phyloP scores from a whole-genome alignment of 2,113 vertebrate genomes.

The Globicephala melas region DNA sequence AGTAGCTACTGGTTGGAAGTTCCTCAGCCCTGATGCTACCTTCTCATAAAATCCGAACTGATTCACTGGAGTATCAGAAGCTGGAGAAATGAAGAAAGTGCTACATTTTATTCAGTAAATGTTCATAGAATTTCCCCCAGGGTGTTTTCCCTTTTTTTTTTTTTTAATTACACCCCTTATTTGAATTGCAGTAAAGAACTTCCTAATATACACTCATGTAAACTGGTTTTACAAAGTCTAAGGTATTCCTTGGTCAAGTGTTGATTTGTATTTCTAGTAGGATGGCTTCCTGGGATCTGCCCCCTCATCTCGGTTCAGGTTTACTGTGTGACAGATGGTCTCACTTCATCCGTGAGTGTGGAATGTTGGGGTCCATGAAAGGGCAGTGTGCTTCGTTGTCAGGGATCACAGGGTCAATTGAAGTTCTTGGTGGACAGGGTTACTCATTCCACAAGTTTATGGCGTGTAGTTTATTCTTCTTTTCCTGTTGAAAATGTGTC shows the following conservation, averaged over 20 bases:
- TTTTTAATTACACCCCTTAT: neutral
- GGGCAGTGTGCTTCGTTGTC: neutral
- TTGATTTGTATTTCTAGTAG: neutral
- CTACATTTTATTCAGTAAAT: neutral
- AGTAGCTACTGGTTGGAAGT: neutral
- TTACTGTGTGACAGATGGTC: neutral
- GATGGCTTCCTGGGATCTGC: neutral
- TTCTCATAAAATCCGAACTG: neutral
- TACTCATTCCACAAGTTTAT: slow-evolving; percentile 55
- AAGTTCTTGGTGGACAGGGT: slow-evolving; percentile 42
- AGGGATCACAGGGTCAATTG: neutral
- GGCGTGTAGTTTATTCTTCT: slow-evolving; percentile 49
- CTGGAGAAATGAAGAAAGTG: neutral
- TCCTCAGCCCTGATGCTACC: neutral
- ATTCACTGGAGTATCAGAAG: neutral
- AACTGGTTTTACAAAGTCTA: neutral
- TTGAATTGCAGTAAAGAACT: neutral
- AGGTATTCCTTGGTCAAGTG: neutral
- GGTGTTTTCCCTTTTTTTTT: neutral
- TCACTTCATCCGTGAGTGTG: neutral
- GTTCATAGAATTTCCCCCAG: neutral
- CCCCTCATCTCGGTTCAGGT: neutral
- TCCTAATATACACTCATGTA: neutral
- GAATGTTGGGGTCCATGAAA: neutral
- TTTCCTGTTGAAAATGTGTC: slow-evolving; percentile 72